Evolutionary conservation across 2,797 vertebrate species (phyloP), one percentile per base, ranked within the genome.

Genomic region (Thunnus albacares): DNA sequence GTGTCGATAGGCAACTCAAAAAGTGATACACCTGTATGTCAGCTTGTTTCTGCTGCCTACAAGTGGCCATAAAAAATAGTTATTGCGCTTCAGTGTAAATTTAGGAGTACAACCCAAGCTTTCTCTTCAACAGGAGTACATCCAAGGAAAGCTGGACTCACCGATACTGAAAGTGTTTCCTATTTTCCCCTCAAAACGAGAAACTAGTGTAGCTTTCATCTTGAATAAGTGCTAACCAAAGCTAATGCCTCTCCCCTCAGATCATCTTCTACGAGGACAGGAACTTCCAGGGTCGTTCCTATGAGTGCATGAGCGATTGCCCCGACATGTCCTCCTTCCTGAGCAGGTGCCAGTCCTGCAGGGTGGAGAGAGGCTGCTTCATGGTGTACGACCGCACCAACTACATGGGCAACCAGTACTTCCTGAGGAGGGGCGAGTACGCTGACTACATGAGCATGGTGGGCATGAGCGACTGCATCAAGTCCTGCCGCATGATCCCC

Each of bases 221-320:
- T 15, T 52, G 18, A 28, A 56, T 4, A 38, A 11, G 5, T 20
- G 15, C 30, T 53, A 30, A 85, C 61, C 22, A 60, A 49, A 47
- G 3, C 1, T 45, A 51, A 41, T 49, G 17, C 26, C 9, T 69
- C 14, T 56, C 10, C 14, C 15, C 24, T 20, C 74, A 96, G 93
- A 92, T 94, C 55, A 35, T 75, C 89, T 95, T 95, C 93, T 96
- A 93, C 49, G 94, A 95, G 91, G 95, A 95, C 0, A 93, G 90
- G 84, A 95, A 95, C 94, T 96, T 96, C 87, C 89, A 92, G 91
- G 94, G 95, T 5, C 95, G 94, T 4, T 91, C 91, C 77, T 95
- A 95, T 47, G 94, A 95, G 84, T 94, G 93, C 83, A 93, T 75
- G 85, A 91, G 90, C 20, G 94, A 95, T 91, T 94, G 93, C 76